Conservation (phyloP, 2,797 vertebrate genomes). For the Falco naumanni region DNA sequence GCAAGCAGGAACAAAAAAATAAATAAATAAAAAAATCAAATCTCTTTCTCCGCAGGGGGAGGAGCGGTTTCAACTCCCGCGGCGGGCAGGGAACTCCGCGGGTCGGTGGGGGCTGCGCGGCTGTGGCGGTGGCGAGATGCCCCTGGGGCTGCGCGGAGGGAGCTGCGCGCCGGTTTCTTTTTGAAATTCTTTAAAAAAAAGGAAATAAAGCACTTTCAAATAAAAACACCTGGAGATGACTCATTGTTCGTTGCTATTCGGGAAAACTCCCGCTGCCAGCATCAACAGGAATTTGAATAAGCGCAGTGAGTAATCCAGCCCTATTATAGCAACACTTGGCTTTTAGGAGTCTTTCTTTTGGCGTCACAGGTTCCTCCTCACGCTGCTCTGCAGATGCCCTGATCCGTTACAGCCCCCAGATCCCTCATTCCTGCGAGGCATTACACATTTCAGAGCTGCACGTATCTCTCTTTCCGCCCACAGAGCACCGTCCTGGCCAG, state of each 20-base stretch:
- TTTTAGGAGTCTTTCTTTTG: not conserved
- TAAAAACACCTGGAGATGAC: conserved; percentile 54
- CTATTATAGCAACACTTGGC: not conserved
- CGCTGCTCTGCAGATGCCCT: not conserved
- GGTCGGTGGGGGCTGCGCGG: not conserved
- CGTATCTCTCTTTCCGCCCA: rapidly evolving
- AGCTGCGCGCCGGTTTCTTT: not conserved
- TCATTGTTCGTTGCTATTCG: conserved; percentile 24
- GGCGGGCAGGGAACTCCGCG: conserved; percentile 42
- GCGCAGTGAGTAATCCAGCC: conserved; percentile 18
- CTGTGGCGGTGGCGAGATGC: not conserved
- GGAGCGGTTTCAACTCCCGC: conserved; percentile 67
- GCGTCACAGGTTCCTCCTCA: not conserved
- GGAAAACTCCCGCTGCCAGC: conserved; percentile 60
- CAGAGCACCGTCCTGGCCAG: rapidly evolving
- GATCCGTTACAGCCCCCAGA: not conserved
- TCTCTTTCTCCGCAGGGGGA: conserved; percentile 68
- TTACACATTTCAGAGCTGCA: not conserved
- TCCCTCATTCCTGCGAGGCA: not conserved
- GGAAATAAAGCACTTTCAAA: not conserved
- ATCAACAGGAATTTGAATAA: conserved; percentile 40
- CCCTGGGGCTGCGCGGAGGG: not conserved
- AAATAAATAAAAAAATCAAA: not conserved
- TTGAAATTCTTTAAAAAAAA: not conserved
- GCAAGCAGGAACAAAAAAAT: not conserved